Evolutionary conservation across 2,888 invertebrate species (phyloP).

Genomic region (Melanchra persicariae): DNA sequence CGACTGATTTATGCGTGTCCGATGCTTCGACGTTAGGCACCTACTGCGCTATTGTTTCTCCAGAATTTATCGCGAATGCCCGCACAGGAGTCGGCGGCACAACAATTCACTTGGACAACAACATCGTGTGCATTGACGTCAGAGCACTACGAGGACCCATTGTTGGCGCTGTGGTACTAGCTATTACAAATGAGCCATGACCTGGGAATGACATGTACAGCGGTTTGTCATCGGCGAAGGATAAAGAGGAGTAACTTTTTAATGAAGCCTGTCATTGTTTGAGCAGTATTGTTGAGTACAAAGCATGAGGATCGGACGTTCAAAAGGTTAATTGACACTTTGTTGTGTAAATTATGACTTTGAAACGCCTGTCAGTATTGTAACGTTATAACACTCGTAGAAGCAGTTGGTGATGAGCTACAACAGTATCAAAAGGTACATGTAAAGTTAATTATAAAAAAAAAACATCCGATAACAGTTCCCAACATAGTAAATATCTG

Average conservation of each 20-base stretch:
- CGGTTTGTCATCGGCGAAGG: slow-evolving; percentile 56
- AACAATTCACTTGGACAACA: slow-evolving; percentile 83
- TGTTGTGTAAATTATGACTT: background rate
- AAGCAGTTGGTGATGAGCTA: background rate
- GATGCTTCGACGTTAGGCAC: slow-evolving; percentile 76
- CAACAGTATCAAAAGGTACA: background rate
- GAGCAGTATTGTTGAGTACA: slow-evolving; percentile 7
- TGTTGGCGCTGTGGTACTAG: slow-evolving; percentile 72
- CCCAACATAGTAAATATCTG: background rate
- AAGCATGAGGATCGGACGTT: background rate
- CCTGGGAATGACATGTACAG: slow-evolving; percentile 72
- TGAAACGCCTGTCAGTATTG: background rate
- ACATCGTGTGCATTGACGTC: slow-evolving; percentile 77
- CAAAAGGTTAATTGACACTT: too few relatives aligned
- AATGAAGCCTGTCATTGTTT: slow-evolving; percentile 41
- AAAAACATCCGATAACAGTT: background rate
- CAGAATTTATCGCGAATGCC: slow-evolving; percentile 84
- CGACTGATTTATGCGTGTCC: slow-evolving; percentile 85
- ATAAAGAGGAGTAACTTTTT: slow-evolving; percentile 60
- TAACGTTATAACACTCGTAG: background rate
- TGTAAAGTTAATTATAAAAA: background rate
- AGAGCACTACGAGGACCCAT: slow-evolving; percentile 68
- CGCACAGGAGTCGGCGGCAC: slow-evolving; percentile 73
- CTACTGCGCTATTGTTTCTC: slow-evolving; percentile 86
- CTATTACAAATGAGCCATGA: slow-evolving; percentile 81